These are phyloP conservation scores for Coelopa frigida DNA, from an alignment of 1,140 invertebrate species.

Conservation along the genomic window DNA sequence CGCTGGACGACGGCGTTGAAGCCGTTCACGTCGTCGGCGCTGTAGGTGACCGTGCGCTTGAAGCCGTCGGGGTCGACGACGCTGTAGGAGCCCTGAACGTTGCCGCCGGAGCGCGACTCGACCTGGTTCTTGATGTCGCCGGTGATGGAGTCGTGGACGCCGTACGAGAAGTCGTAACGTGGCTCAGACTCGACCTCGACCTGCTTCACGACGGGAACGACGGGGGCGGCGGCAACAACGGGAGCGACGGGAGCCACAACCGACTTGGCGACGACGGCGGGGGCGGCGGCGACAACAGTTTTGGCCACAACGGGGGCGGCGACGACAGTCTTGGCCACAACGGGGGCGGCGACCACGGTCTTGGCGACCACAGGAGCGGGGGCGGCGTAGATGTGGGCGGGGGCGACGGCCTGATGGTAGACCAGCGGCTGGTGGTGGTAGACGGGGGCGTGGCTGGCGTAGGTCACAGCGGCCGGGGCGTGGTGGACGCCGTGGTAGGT, in stretches of 20 bases:
- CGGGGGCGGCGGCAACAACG: neutral
- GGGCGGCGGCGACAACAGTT: constrained; percentile 11
- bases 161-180: constrained; percentile 49
- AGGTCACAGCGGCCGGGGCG: constrained; percentile 9
- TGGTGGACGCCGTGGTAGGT: constrained; percentile 35
- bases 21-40: constrained; percentile 48
- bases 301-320: constrained; percentile 1
- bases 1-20: constrained; percentile 49
- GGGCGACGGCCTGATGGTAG: constrained; percentile 19
- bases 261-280: constrained; percentile 11
- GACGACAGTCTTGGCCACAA: neutral
- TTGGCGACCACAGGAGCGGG: constrained; percentile 23
- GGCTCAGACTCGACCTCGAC: constrained; percentile 30
- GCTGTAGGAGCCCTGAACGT: constrained; percentile 49
- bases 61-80: constrained; percentile 53
- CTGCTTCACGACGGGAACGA: constrained; percentile 23
- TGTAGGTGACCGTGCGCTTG: constrained; percentile 50
- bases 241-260: constrained; percentile 8
- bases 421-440: neutral
- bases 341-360: constrained; percentile 6
- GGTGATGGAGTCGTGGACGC: constrained; percentile 50
- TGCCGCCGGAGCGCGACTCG: constrained; percentile 52
- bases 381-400: constrained; percentile 8
- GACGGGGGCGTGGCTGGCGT: constrained; percentile 3
- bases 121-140: constrained; percentile 53